Percentiles rank a stretch among this genome's conserved stretches.
These are phyloP conservation scores for Cygnus olor DNA, from an alignment of 2,797 vertebrate species.

Conservation along the genomic window DNA sequence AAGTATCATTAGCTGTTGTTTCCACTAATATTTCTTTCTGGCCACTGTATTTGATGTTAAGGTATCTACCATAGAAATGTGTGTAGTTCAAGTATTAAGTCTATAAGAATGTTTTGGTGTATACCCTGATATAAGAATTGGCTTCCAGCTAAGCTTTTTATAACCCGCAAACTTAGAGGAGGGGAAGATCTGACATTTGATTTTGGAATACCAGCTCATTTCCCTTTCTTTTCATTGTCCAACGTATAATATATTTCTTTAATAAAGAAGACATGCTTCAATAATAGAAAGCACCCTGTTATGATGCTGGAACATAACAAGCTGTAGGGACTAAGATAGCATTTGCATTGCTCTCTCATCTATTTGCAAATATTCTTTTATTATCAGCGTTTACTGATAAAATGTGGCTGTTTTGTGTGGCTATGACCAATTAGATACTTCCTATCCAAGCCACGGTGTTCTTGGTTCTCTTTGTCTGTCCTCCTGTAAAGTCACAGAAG, in stretches of 20 bases:
- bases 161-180: background rate
- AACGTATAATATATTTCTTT: background rate
- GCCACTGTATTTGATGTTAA: background rate
- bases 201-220: slow-evolving; percentile 11
- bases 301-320: background rate
- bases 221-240: background rate
- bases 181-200: background rate
- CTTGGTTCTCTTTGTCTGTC: background rate
- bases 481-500: background rate
- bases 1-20: background rate
- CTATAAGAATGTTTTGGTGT: background rate
- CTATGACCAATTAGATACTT: background rate
- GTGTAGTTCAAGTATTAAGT: background rate
- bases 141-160: background rate
- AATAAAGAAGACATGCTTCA: background rate
- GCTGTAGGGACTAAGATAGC: background rate
- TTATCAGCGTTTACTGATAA: background rate
- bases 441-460: background rate
- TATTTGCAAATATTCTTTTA: background rate
- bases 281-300: background rate
- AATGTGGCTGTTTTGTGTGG: background rate
- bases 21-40: background rate
- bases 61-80: background rate
- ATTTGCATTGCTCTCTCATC: background rate
- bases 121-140: background rate